Conservation (phyloP, 2,888 invertebrate species). For the Agrilus cyanescens region DNA sequence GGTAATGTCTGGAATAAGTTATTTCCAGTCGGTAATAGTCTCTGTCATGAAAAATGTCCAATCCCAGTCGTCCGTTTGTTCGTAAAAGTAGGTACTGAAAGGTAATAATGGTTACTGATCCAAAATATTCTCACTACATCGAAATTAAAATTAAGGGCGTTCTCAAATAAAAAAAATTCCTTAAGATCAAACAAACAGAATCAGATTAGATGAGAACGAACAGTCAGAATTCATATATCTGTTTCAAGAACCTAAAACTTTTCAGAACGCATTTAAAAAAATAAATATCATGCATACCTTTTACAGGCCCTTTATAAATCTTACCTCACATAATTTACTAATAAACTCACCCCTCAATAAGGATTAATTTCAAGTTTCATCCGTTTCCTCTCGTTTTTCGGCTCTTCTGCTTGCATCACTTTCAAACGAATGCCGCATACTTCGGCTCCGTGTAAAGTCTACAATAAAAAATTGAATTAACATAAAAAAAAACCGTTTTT, state of each 20-base stretch:
- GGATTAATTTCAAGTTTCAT: neutral
- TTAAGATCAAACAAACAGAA: neutral
- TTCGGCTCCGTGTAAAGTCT: slow-evolving; percentile 71
- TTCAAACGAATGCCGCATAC: slow-evolving; percentile 76
- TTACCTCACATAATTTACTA: slow-evolving; percentile 6
- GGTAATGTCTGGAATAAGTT: no score
- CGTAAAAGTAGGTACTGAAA: no score
- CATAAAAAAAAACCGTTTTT: neutral
- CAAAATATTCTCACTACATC: neutral
- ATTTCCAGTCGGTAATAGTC: no score
- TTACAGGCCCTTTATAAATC: neutral
- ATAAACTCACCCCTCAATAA: slow-evolving; percentile 1
- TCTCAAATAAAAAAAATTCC: no score
- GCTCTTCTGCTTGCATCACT: slow-evolving; percentile 79
- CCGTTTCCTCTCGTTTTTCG: slow-evolving; percentile 17
- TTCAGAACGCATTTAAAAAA: neutral
- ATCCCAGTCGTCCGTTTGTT: no score
- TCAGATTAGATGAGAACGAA: no score
- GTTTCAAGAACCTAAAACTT: no score
- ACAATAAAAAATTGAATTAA: slow-evolving; percentile 10
- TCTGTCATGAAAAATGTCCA: no score
- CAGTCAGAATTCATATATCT: no score
- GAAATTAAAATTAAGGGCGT: neutral
- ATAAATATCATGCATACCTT: neutral
- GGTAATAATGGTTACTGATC: no score